These are phyloP conservation scores for Hypena proboscidalis DNA, from an alignment of 2,888 invertebrate species.

Conservation along the genomic window DNA sequence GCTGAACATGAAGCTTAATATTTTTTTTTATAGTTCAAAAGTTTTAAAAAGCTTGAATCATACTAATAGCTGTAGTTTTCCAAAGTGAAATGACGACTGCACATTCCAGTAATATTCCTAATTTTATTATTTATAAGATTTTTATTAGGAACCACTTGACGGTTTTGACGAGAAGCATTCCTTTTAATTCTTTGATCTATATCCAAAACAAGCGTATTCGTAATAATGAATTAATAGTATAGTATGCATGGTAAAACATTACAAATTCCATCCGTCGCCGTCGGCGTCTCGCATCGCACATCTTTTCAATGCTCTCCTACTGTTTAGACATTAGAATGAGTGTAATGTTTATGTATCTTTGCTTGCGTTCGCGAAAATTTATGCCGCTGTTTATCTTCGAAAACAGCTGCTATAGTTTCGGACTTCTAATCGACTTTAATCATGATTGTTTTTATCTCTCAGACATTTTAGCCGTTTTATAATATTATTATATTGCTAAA, in stretches of 20 bases:
- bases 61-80: no score
- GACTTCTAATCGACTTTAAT: slow-evolving; percentile 24
- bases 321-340: slow-evolving; percentile 35
- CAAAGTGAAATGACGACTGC: slow-evolving; percentile 3
- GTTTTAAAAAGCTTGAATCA: no score
- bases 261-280: slow-evolving; percentile 40
- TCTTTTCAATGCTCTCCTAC: slow-evolving; percentile 31
- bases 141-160: slow-evolving; percentile 10
- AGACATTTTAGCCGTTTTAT: slow-evolving; percentile 26
- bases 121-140: slow-evolving; percentile 6
- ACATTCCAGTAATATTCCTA: neutral
- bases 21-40: no score
- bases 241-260: slow-evolving; percentile 26
- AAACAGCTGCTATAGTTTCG: slow-evolving; percentile 29
- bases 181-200: slow-evolving; percentile 42
- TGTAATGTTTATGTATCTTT: slow-evolving; percentile 39
- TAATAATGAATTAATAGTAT: slow-evolving; percentile 27
- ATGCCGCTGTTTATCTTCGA: slow-evolving; percentile 42
- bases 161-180: slow-evolving; percentile 19
- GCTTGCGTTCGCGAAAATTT: slow-evolving; percentile 40
- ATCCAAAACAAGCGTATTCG: slow-evolving; percentile 38
- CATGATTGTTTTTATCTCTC: slow-evolving; percentile 17
- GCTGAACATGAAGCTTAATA: no score
- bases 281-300: no score
- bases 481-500: slow-evolving; percentile 31